Base-by-base conservation (phyloP, 2,888 invertebrate species). In the Neoitamus cyanurus region DNA sequence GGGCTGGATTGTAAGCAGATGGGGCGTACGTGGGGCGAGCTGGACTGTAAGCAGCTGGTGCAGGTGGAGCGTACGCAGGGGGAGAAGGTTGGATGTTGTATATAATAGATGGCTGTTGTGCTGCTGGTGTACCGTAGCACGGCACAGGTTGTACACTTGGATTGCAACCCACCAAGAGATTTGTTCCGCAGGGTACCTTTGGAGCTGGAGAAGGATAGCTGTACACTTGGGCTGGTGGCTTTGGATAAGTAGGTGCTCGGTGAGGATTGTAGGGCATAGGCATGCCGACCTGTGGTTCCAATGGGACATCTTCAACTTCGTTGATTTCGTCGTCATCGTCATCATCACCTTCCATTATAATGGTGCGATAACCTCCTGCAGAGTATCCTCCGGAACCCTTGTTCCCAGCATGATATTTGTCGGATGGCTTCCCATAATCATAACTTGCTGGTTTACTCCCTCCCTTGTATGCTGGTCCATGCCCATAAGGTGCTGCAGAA, bases 81-180 rank as follows among this genome's bases (percentile, higher is more conserved):
- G 84, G 82, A 30, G 68, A 9, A 25, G 83, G 42, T 0, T 20
- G 37, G 31, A n/a, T 37, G 25, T 69, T 69, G n/a, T 34, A 34
- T 1, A 37, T 25, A 9, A 36, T 6, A n/a, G 80, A 4, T 15
- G 58, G 80, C 2, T 31, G 30, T 9, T 28, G 36, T 13, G 46
- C 15, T 25, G 70, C 3, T 11, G 69, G 30, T 13, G 72, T 15
- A 11, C 78, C 25, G 58, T 83, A 69, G 25, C 85, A 85, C 37
- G 84, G 84, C n/a, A 85, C 85, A 37, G 83, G 83, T n/a, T 69
- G 72, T 9, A 85, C 84, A 73, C 15, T 58, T 28, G 85, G 85
- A 1, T 36, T 46, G 48, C 85, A 85, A 7, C 84, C 70, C 31
- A 85, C 48, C 13, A 85, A 58, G 1, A 85, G 28, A 46, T 84